Base-by-base conservation (phyloP, 2,113 vertebrate species). In the Pantherophis guttatus region DNA sequence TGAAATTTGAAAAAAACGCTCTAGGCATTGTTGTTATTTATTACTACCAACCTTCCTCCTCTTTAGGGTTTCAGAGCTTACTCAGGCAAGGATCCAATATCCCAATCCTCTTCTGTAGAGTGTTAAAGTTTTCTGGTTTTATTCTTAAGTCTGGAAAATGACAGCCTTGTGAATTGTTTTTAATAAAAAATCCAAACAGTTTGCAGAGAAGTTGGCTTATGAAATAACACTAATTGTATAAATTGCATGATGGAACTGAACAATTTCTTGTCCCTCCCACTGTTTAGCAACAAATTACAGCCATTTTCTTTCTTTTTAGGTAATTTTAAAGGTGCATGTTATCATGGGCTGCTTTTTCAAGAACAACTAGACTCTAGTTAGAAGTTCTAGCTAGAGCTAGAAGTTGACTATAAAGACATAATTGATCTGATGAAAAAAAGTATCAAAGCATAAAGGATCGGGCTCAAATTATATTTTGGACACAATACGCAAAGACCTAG, bases 361-460 rank as follows among this genome's bases (percentile, higher is more conserved):
- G 44, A 50, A 19, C 29, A 26, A 29, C 55, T 91, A 92, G 59
- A 52, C 5, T 70, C 65, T 33, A 33, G 5, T 70, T 17, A 70
- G 65, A 70, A 70, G 13, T 70, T 70, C 5, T 33, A 70, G 13
- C 5, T 33, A 54, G 8, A 62, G 91, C 48, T 58, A 87, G 55
- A 92, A 24, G 8, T 50, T 58, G 92, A 93, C 93, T 96, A 92
- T 0, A 2, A 52, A 81, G 33, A 23, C 85, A 70, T 90, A 62
- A 93, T 19, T 90, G n/a, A 39, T 50, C 24, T 91, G 26, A 11
- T 93, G 81, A 44, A 57, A 39, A 62, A 39, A 21, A 39, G 21
- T 44, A 29, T 89, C 33, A 81, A 81, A 81, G 33, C 33, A 44
- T 19, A 81, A 44, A 81, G 33, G 7, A 81, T 17, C 1, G 9